Evolutionary conservation across 2,888 invertebrate genomes (phyloP).

Genomic region (Blastobasis adustella): DNA sequence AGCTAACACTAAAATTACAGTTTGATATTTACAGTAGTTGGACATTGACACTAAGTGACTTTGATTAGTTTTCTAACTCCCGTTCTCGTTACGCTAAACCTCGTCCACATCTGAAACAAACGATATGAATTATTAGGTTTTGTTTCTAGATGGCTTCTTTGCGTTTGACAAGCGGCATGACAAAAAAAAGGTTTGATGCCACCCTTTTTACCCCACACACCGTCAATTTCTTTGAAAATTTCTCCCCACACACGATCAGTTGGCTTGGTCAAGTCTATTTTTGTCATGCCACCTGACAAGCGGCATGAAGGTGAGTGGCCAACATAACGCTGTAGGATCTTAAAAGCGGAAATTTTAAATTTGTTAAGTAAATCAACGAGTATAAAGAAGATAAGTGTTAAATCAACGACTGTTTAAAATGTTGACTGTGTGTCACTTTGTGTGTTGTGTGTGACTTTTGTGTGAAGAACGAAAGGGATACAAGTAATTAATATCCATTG

Average conservation of each 20-base stretch:
- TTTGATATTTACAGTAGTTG: constrained; percentile 27
- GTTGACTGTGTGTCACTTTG: too few species aligned
- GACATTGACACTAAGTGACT: constrained; percentile 22
- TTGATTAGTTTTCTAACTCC: constrained; percentile 20
- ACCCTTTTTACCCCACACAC: not conserved
- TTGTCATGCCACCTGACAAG: not conserved
- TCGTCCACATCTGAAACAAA: constrained; percentile 56
- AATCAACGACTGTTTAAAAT: too few species aligned
- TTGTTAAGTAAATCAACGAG: too few species aligned
- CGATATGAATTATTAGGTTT: constrained; percentile 4
- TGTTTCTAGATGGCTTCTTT: not conserved
- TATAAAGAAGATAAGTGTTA: too few species aligned
- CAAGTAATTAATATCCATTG: too few species aligned
- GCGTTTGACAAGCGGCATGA: not conserved
- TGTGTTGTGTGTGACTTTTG: too few species aligned
- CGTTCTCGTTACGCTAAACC: constrained; percentile 18
- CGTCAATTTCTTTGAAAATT: too few species aligned
- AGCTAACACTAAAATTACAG: constrained; percentile 32
- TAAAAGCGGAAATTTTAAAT: too few species aligned
- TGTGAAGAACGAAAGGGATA: too few species aligned
- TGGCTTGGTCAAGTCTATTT: too few species aligned
- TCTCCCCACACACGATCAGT: not conserved
- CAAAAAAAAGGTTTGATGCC: not conserved
- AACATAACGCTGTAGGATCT: too few species aligned
- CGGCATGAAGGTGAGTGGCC: not conserved